Evolutionary conservation across 2,113 vertebrate species (phyloP).

Genomic region (Corythoichthys haematopterus): DNA sequence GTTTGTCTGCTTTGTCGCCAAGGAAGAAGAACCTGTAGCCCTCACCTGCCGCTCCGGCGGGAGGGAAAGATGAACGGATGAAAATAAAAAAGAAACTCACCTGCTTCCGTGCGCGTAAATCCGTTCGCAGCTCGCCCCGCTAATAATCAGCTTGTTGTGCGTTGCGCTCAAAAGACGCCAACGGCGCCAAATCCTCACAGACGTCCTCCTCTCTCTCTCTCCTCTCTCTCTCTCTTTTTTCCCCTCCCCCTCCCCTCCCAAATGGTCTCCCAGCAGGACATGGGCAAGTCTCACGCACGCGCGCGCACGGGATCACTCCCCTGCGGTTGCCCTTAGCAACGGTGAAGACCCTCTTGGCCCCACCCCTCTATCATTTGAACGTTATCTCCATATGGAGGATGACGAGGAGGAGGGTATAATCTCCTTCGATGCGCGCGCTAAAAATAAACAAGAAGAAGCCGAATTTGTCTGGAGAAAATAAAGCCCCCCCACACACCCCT

Average conservation of each 20-base stretch:
- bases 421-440: constrained; percentile 2
- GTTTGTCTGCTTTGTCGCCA: not conserved
- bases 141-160: constrained; percentile 57
- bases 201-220: constrained; percentile 26
- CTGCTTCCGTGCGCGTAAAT: constrained; percentile 59
- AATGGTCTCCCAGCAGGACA: constrained; percentile 34
- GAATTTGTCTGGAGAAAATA: not conserved
- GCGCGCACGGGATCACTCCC: constrained; percentile 12
- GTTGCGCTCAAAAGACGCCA: constrained; percentile 57
- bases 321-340: constrained; percentile 54
- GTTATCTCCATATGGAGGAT: constrained; percentile 6
- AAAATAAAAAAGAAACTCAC: constrained; percentile 28
- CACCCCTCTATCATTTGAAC: constrained; percentile 13
- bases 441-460: constrained; percentile 3
- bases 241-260: constrained; percentile 19
- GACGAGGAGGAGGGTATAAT: not conserved
- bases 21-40: constrained; percentile 38
- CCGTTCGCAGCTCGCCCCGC: constrained; percentile 52
- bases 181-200: constrained; percentile 50
- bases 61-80: not conserved
- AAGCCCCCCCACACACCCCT: constrained; percentile 23
- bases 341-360: constrained; percentile 16
- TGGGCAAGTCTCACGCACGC: constrained; percentile 16
- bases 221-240: constrained; percentile 7
- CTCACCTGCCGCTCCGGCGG: not conserved